Base-by-base conservation (phyloP, 2,888 invertebrate species). In the Drosophila maculinotata region DNA sequence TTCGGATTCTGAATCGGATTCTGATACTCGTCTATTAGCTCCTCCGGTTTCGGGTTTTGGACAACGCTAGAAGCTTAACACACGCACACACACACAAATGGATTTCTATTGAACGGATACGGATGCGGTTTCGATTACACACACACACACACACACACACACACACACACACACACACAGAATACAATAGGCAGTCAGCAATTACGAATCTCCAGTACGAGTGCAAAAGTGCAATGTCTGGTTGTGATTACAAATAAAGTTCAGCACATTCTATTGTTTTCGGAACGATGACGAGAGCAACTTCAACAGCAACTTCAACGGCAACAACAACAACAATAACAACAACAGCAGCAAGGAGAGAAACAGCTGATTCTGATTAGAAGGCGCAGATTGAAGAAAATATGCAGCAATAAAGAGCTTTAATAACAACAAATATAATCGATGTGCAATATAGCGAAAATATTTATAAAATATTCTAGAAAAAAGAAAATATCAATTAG, bases 161-260 rank as follows among this genome's bases (percentile, higher is more conserved):
- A 48, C 30, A 48, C 31, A 26, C 45, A 28, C 35, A 3, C 25
- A 35, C 47, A 44, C 39, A 48, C n/a, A n/a, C n/a, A 20, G 2
- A 20, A 2, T 20, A 42, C 35, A 30, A 58, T 60, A 59, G 42
- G 67, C 71, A 57, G 17, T 42, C 48, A 44, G 59, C 59, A 73
- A 66, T 74, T 72, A 74, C 52, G 41, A 49, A 52, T 39, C 58
- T 31, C 30, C 57, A 53, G 25, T 31, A 57, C 45, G 48, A 81
- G 82, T 76, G 74, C 80, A 69, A 85, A 74, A 82, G 81, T 81
- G 79, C 86, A 85, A 75, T 81, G 76, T 75, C 80, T 79, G 73
- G 52, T 49, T 64, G 67, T 79, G 86, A 79, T 82, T 85, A 76
- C 59, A 56, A 60, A 67, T 53, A 52, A 65, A 57, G 45, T 57